Base-by-base conservation (phyloP, 2,113 vertebrate genomes). In the Fregata magnificens region DNA sequence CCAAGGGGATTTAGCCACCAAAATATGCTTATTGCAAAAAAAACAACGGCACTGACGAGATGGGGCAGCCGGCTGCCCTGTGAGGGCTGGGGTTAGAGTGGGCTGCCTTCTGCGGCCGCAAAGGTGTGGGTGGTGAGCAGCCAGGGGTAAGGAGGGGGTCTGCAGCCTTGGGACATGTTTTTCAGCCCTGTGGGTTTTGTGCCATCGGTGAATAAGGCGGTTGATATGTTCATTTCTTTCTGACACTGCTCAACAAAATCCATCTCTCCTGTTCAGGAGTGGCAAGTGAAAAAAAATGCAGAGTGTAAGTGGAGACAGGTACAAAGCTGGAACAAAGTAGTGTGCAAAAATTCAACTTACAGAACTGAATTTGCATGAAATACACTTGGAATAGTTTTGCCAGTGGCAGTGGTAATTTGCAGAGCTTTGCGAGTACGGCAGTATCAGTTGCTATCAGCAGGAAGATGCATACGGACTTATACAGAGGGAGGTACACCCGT, bases 351-450 rank as follows among this genome's bases (percentile, higher is more conserved):
- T 79, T 44, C 52, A 16, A 1, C 4, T 42, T 10, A 2, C 6
- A 6, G 67, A 29, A 3, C 31, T 29, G 69, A 36, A 26, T 62
- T 4, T 38, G 21, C 4, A 0, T 25, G 32, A 10, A 38, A 50
- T 32, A 24, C n/a, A 0, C 38, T 29, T 4, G 61, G 38, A 36
- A 22, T 1, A 7, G 9, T 20, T 59, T 32, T 59, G 38, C 22
- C 19, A 0, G 42, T 10, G 0, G 0, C 17, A 3, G 36, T 1
- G 11, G 36, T 1, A 6, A 17, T 1, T 16, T 4, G 31, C 63
- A 13, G 85, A 47, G 29, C 11, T 83, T 16, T 24, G 38, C 0
- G 0, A 7, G 24, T 0, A 0, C 4, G 1, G 72, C 2, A 2
- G 24, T 5, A 2, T 13, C 18, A 2, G 1, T 2, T 3, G 2